Evolutionary conservation across 2,797 vertebrate genomes (phyloP), one percentile per base, ranked within the genome.

Genomic region (Vipera ursinii): DNA sequence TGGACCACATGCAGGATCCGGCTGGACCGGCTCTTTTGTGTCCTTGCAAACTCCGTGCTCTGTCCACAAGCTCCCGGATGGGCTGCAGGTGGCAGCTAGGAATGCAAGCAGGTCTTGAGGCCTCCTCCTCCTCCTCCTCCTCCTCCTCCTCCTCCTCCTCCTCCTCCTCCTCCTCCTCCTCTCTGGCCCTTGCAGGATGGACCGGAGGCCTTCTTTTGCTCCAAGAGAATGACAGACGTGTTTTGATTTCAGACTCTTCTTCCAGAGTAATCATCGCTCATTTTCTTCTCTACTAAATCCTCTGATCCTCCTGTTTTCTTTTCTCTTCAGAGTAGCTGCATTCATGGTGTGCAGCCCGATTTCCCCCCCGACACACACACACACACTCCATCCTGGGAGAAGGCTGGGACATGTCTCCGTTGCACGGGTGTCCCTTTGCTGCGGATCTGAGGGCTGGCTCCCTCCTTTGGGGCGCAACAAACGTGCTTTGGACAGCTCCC

Each of bases 401-500:
- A 32, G n/a, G 65, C n/a, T 69, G 63, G 13, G 13, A 15, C 28
- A 32, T 2, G 6, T 73, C 32, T 73, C 32, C 32, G 1, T 20
- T 73, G 69, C 69, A 20, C 17, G 4, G 32, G 0, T 9, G 7
- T 20, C 69, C 32, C 69, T 78, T 20, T 38, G 69, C 32, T 78
- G 32, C 0, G 15, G 69, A 20, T 22, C 32, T 44, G 17, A 78
- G 44, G 38, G 32, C 32, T 7, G n/a, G 6, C 69, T 73, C 65
- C 59, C 59, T 9, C 3, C 32, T 22, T 78, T 78, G 20, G 32
- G 69, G 69, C 1, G 1, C 69, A 44, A 44, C 7, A 0, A 69
- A 32, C 7, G 1, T 3, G n/a, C 5, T 14, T n/a, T n/a, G 2
- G n/a, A 14, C 20, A 38, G 17, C 17, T 9, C 3, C 1, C 15